phyloP scores from a whole-genome alignment of 2,888 invertebrate genomes.

The Epirrhoe tristata region DNA sequence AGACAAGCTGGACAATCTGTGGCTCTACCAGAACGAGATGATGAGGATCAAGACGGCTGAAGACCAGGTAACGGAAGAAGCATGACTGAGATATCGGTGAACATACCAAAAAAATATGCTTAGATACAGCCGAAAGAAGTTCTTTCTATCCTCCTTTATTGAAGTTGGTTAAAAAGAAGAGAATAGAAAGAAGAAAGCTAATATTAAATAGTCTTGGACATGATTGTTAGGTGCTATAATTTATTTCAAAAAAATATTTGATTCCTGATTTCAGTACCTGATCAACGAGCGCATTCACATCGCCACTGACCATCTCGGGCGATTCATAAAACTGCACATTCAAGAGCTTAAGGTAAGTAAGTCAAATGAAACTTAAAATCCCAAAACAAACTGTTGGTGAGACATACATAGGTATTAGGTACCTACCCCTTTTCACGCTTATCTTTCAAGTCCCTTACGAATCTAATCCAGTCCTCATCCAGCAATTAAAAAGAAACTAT shows the following conservation, averaged over 20 bases:
- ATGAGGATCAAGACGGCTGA: slow-evolving; percentile 74
- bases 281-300: slow-evolving; percentile 78
- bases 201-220: too few relatives aligned
- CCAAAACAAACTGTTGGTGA: background rate
- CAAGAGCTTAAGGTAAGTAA: slow-evolving; percentile 72
- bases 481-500: too few relatives aligned
- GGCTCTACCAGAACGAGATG: slow-evolving; percentile 79
- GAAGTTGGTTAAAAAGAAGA: background rate
- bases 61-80: slow-evolving; percentile 65
- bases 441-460: too few relatives aligned
- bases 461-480: too few relatives aligned
- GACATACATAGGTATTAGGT: too few relatives aligned
- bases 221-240: too few relatives aligned
- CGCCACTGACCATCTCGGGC: slow-evolving; percentile 74
- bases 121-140: too few relatives aligned
- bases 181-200: too few relatives aligned
- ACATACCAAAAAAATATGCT: too few relatives aligned
- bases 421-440: background rate
- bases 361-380: background rate
- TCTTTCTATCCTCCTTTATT: too few relatives aligned
- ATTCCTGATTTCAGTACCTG: slow-evolving; percentile 61
- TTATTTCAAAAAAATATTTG: too few relatives aligned
- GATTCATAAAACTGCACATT: slow-evolving; percentile 72
- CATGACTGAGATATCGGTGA: too few relatives aligned
- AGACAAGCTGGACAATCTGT: slow-evolving; percentile 76